Evolutionary conservation across 2,888 invertebrate genomes (phyloP), one percentile per base, ranked within the genome.

Genomic region (Deilephila elpenor): DNA sequence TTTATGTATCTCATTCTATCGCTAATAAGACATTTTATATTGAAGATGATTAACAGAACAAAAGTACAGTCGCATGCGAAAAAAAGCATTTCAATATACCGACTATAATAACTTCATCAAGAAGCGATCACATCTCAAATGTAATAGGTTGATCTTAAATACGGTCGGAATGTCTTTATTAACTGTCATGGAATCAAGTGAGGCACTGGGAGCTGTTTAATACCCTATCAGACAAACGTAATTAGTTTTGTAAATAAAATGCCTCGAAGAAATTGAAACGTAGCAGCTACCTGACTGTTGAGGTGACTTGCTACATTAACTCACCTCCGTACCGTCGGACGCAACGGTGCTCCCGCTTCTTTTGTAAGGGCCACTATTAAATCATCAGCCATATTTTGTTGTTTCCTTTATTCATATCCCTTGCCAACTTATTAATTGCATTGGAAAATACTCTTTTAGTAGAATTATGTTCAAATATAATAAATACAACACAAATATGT

Each of bases 221-320:
- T 91, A 93, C 88, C 83, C 91, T 87, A 93, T 93, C 94, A 93
- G 91, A 92, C 92, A 93, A 91, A 93, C 91, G 92, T 94, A 93
- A 94, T 94, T 94, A 94, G 92, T 94, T 94, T 94, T 94, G 92
- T 94, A 93, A 93, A 94, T 94, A 93, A 93, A 94, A 93, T 94
- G 91, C 93, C 91, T 91, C 88, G 82, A 87, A 91, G 92, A 93
- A 93, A 94, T 94, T 94, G 94, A 94, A 94, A 93, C 93, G 93
- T 92, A 88, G 83, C 86, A 82, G 92, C 92, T 93, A 93, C 94
- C 91, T 93, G 91, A 88, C 86, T 86, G 86, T 83, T 85, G 88
- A 78, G 86, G 90, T 93, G 94, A 93, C 93, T 93, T 92, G 94
- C 92, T 87, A 87, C 87, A 91, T 91, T 88, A 86, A 80, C 85